Evolutionary conservation across 53 echinoderm and acorn worm genomes (phyloP).

Genomic region (Glandiceps talaboti): DNA sequence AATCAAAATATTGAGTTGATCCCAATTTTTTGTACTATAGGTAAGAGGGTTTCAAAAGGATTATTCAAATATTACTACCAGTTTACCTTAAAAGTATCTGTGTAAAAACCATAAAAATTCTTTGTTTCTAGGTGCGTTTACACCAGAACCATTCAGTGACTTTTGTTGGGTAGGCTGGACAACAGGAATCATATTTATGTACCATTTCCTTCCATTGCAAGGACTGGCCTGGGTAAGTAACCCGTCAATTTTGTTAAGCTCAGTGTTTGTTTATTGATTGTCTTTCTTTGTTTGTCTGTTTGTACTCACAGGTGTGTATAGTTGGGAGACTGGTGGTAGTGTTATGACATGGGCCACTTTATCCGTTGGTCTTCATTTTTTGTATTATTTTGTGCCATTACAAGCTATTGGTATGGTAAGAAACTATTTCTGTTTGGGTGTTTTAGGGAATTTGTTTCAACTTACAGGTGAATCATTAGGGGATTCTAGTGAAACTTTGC

Average conservation of each 20-base stretch:
- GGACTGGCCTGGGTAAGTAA: slow-evolving; percentile 66
- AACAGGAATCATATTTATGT: slow-evolving; percentile 62
- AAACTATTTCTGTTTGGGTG: too few species aligned
- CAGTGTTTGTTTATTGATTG: too few species aligned
- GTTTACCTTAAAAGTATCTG: too few species aligned
- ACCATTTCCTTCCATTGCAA: slow-evolving; percentile 79
- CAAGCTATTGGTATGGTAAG: not conserved
- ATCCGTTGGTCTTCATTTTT: slow-evolving; percentile 56
- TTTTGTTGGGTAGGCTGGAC: slow-evolving; percentile 85
- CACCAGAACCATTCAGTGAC: slow-evolving; percentile 49
- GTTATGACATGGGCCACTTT: slow-evolving; percentile 83
- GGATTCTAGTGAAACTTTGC: too few species aligned
- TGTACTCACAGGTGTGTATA: slow-evolving; percentile 44
- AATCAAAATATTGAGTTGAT: too few species aligned
- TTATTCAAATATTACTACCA: too few species aligned
- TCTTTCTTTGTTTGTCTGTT: not conserved
- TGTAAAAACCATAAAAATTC: too few species aligned
- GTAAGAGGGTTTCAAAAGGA: too few species aligned
- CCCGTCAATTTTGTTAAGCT: not conserved
- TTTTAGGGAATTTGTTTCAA: too few species aligned
- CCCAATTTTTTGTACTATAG: too few species aligned
- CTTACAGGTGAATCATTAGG: too few species aligned
- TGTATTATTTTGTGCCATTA: slow-evolving; percentile 71
- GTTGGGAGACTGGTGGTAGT: slow-evolving; percentile 38
- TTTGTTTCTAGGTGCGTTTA: slow-evolving; percentile 48